Evolutionary conservation across 2,888 invertebrate species (phyloP), one percentile per base, ranked within the genome.

Genomic region (Drosophila peninsularis): DNA sequence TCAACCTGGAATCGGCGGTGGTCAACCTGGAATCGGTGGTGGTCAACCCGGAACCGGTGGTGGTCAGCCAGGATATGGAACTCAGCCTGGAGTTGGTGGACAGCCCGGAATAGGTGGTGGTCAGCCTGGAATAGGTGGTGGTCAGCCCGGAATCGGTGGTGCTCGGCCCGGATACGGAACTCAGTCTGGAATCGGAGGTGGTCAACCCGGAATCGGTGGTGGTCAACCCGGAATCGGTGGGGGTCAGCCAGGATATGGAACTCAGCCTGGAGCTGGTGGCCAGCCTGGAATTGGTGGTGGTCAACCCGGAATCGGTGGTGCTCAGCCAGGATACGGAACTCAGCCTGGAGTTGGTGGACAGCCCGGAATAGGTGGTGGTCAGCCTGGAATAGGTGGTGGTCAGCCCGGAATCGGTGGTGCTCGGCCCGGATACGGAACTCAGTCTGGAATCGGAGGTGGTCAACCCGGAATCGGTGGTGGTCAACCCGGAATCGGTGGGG

Each of bases 191-290:
- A 10, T 0, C 1, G 7, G 36, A 14, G 65, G 58, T 13, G 68
- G 74, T 3, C 69, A 62, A 3, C 58, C 62, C 3, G 78, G 76
- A 13, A 75, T 49, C 0, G 58, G 71, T 21, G 72, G 62, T 11
- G 53, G 45, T 13, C 72, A 61, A 10, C 64, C 73, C 9, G 71
- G 64, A 19, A 19, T 11, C 2, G 50, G 56, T 39, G 24, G 10
- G 3, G 47, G 27, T 13, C 75, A 69, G 13, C 61, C 74, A 1
- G 71, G 71, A 19, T 5, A 5, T 2, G 21, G 53, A 3, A 2
- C 2, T 21, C 42, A 44, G 24, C 36, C 44, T 19, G 72, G 65
- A 24, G 47, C 50, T 37, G 57, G 71, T 11, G 11, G 62, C 4
- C 66, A 49, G 11, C 30, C 60, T 0, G 60, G 60, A 37, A 3